Percentiles rank a stretch among this genome's conserved stretches.
Evolutionary conservation across 2,797 vertebrate species (phyloP).

Genomic region (Benthosema pterotum): DNA sequence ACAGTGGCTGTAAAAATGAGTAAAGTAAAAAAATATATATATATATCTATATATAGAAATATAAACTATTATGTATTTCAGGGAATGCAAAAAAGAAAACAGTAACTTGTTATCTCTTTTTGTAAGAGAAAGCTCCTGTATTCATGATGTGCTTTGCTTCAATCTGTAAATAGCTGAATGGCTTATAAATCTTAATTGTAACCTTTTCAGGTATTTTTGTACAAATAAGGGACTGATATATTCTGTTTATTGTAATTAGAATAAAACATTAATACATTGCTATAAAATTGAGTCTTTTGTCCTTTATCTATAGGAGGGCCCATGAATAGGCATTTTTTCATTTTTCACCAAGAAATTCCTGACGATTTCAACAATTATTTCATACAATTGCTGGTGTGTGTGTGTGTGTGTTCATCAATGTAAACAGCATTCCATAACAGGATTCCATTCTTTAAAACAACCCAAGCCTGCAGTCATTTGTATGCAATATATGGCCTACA

Average conservation of each 20-base stretch:
- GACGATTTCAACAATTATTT: too few relatives aligned
- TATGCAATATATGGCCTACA: too few relatives aligned
- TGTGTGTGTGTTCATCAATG: too few relatives aligned
- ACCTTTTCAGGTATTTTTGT: slow-evolving; percentile 99
- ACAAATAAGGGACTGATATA: slow-evolving; percentile 97
- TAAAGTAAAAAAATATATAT: slow-evolving; percentile 70
- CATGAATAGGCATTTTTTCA: too few relatives aligned
- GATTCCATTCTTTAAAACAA: too few relatives aligned
- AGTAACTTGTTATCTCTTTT: slow-evolving; percentile 79
- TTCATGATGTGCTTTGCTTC: slow-evolving; percentile 89
- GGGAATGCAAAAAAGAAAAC: slow-evolving; percentile 88
- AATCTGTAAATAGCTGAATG: slow-evolving; percentile 92
- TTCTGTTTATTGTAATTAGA: slow-evolving; percentile 98
- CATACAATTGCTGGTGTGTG: too few relatives aligned
- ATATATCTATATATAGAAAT: slow-evolving; percentile 56
- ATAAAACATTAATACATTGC: slow-evolving; percentile 96
- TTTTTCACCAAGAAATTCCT: too few relatives aligned
- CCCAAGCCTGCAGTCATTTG: too few relatives aligned
- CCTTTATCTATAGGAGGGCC: slow-evolving; percentile 24
- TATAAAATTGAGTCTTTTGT: slow-evolving; percentile 75
- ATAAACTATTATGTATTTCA: slow-evolving; percentile 81
- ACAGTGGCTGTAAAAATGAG: slow-evolving; percentile 81
- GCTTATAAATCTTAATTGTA: slow-evolving; percentile 93
- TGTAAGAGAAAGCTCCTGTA: slow-evolving; percentile 84
- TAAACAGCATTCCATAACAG: too few relatives aligned